Evolutionary conservation across 30 jellyfish, hydroid and myxozoan genomes (phyloP).

Genomic region (Aurelia coerulea): DNA sequence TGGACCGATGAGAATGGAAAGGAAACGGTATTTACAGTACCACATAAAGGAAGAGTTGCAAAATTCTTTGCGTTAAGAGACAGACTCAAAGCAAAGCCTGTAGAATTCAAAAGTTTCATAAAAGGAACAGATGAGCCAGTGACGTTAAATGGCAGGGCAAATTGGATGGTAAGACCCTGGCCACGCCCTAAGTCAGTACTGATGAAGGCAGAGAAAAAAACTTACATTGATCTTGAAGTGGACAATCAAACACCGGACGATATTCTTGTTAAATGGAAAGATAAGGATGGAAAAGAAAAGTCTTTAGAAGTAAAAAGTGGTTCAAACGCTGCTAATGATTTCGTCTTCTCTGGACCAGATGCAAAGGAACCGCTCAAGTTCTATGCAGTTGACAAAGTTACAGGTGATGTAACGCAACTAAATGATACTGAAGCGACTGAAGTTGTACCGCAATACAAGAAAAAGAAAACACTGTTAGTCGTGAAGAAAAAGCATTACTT

Average conservation of each 20-base stretch:
- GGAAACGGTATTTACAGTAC: conserved; percentile 12
- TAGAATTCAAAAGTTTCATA: conserved; percentile 17
- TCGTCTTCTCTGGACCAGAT: conserved; percentile 37
- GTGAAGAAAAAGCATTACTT: conserved; percentile 21
- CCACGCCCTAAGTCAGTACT: background rate
- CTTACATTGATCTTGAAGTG: conserved; percentile 4
- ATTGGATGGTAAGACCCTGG: background rate
- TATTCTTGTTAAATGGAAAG: conserved; percentile 11
- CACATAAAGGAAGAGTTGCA: conserved; percentile 8
- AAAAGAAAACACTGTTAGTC: background rate
- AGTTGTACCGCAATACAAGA: conserved; percentile 18
- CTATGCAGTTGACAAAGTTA: conserved; percentile 10
- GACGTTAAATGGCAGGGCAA: background rate
- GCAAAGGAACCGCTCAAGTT: conserved; percentile 32
- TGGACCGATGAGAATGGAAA: conserved; percentile 43
- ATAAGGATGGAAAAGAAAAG: background rate
- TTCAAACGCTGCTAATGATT: background rate
- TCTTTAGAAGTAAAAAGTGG: conserved; percentile 1
- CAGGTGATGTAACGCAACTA: conserved; percentile 6
- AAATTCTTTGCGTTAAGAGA: conserved; percentile 21
- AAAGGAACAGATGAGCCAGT: conserved; percentile 40
- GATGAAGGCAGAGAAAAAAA: conserved; percentile 25
- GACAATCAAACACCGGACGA: conserved; percentile 48
- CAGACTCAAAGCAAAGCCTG: conserved; percentile 19
- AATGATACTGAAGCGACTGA: conserved; percentile 26